phyloP scores from a whole-genome alignment of 2,113 vertebrate genomes.

The Strigops habroptila region DNA sequence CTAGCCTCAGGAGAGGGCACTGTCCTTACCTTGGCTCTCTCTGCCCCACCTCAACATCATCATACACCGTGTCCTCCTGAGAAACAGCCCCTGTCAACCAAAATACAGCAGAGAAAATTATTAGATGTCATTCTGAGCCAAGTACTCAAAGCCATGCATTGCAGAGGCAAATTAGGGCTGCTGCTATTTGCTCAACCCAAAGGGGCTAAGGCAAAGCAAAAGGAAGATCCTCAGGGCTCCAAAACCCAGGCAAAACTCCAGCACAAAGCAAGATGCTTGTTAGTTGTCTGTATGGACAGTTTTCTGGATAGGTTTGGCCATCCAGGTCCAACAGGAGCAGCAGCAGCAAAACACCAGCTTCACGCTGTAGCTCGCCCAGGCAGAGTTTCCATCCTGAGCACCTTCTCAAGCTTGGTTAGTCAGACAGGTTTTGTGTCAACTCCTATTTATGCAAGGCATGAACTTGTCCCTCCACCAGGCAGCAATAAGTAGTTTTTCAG shows the following conservation, averaged over 20 bases:
- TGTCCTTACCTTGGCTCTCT: conserved; percentile 60
- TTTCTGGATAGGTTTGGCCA: not conserved
- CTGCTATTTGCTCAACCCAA: rapidly evolving
- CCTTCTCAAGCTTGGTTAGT: not conserved
- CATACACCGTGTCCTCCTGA: conserved; percentile 50
- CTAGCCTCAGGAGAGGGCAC: not conserved
- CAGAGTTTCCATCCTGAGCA: not conserved
- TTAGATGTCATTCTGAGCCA: not conserved
- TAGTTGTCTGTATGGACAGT: not conserved
- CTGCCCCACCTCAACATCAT: not conserved
- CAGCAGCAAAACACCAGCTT: not conserved
- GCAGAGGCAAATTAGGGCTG: not conserved
- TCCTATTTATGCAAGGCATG: not conserved
- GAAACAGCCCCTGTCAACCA: conserved; percentile 34
- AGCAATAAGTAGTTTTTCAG: not conserved
- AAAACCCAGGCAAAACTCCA: not conserved
- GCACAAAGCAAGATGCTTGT: not conserved
- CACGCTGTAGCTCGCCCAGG: not conserved
- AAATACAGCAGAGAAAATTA: not conserved
- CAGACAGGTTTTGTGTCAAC: not conserved
- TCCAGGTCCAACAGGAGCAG: not conserved
- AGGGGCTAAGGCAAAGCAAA: not conserved
- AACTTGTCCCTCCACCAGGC: not conserved
- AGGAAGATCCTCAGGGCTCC: rapidly evolving
- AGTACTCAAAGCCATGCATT: not conserved